Percentiles rank a stretch among this genome's conserved stretches.
phyloP scores from a whole-genome alignment of 2,888 invertebrate species.

The Brassicogethes aeneus region DNA sequence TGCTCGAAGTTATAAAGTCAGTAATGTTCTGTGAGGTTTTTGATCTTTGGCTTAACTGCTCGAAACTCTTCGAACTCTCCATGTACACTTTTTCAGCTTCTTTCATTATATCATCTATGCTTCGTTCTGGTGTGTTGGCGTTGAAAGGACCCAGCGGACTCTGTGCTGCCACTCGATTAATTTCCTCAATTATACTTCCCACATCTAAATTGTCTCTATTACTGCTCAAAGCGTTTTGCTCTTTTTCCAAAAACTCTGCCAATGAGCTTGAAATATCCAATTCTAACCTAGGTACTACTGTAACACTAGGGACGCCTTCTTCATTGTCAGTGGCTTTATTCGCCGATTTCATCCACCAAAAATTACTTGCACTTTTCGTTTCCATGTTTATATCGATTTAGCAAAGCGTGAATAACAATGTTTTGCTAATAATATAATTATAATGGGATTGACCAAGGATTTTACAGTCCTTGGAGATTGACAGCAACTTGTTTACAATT shows the following conservation, averaged over 20 bases:
- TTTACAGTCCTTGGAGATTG: too few species aligned
- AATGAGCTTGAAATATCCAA: slow-evolving; percentile 31
- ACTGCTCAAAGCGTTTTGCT: slow-evolving; percentile 24
- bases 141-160: slow-evolving; percentile 39
- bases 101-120: slow-evolving; percentile 50
- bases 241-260: slow-evolving; percentile 35
- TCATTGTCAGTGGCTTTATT: slow-evolving; percentile 13
- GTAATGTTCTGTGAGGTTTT: slow-evolving; percentile 37
- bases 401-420: slow-evolving; percentile 5
- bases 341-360: slow-evolving; percentile 36
- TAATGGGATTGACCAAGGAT: too few species aligned
- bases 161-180: slow-evolving; percentile 46
- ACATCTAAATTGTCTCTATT: slow-evolving; percentile 45
- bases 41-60: slow-evolving; percentile 38
- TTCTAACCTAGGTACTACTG: slow-evolving; percentile 22
- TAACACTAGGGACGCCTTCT: neutral
- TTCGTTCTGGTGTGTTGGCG: slow-evolving; percentile 41
- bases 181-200: slow-evolving; percentile 60
- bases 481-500: too few species aligned
- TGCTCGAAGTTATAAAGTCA: slow-evolving; percentile 28
- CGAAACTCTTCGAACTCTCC: slow-evolving; percentile 41
- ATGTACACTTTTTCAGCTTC: slow-evolving; percentile 48
- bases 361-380: slow-evolving; percentile 24
- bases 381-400: slow-evolving; percentile 33
- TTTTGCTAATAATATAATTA: too few species aligned